phyloP scores from a whole-genome alignment of 2,888 invertebrate genomes.

The Abrostola tripartita region DNA sequence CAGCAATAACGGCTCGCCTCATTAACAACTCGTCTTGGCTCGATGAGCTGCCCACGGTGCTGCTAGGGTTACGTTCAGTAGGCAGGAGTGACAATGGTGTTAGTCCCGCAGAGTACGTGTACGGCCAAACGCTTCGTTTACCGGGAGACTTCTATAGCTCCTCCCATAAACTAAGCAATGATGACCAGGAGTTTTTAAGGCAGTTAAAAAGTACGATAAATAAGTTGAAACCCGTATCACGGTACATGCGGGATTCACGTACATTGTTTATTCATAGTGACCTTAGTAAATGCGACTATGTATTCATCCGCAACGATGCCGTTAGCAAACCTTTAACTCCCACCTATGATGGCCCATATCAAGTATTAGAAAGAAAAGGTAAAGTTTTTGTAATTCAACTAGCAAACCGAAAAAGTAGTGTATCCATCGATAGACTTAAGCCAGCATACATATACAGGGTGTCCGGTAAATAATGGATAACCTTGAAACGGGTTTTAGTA shows the following conservation, averaged over 20 bases:
- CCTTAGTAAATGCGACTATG: background rate
- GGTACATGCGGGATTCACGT: background rate
- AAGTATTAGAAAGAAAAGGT: background rate
- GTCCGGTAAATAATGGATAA: too few relatives aligned
- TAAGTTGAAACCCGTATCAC: background rate
- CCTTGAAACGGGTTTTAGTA: too few relatives aligned
- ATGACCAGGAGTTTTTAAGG: background rate
- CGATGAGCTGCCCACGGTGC: background rate
- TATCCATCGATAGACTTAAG: background rate
- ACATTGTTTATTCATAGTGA: too few relatives aligned
- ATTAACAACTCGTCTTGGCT: too few relatives aligned
- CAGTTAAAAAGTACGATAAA: background rate
- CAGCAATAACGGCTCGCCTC: slow-evolving; percentile 19
- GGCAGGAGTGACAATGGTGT: background rate
- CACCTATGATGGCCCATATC: background rate
- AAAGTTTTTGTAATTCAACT: background rate
- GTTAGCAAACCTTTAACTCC: background rate
- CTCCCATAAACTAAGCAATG: background rate
- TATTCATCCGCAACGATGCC: background rate
- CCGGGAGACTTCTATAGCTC: background rate
- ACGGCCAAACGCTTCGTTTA: background rate
- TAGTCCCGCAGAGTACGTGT: background rate
- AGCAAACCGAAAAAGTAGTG: background rate
- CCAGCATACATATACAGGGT: too few relatives aligned
- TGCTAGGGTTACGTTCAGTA: background rate